Percentiles rank a stretch among this genome's conserved stretches.
Conservation (phyloP, 2,888 invertebrate genomes). For the Sphaeridia pumilis region DNA sequence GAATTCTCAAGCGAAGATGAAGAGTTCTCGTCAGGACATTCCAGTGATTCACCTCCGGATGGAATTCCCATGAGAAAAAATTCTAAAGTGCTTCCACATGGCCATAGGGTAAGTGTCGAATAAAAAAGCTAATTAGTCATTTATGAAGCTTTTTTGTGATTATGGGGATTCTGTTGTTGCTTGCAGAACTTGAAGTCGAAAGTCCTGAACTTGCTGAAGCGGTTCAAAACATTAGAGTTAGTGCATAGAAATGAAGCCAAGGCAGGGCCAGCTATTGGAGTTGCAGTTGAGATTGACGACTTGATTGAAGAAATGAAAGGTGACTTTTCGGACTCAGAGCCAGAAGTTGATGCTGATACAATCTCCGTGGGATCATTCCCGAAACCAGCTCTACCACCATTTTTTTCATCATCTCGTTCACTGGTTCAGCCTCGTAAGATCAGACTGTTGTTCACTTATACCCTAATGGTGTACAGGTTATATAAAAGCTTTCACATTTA, state of each 20-base stretch:
- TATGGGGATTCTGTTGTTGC: too few relatives aligned
- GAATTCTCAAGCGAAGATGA: constrained; percentile 36
- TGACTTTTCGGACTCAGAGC: constrained; percentile 48
- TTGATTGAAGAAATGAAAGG: constrained; percentile 89
- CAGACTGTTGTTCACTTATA: too few relatives aligned
- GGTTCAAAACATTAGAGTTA: constrained; percentile 88
- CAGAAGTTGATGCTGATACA: constrained; percentile 82
- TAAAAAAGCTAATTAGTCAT: too few relatives aligned
- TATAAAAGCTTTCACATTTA: too few relatives aligned
- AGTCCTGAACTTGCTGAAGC: constrained; percentile 83
- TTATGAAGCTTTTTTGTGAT: too few relatives aligned
- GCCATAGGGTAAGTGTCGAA: constrained; percentile 26
- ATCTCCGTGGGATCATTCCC: constrained; percentile 95
- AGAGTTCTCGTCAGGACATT: constrained; percentile 35
- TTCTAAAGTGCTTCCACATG: constrained; percentile 33
- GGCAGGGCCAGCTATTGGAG: constrained; percentile 44
- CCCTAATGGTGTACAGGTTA: too few relatives aligned
- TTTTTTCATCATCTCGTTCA: constrained; percentile 82
- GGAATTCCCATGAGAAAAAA: constrained; percentile 35
- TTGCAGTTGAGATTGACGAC: constrained; percentile 78
- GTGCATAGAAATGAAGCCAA: constrained; percentile 41
- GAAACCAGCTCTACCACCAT: constrained; percentile 87
- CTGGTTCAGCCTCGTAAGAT: constrained; percentile 46
- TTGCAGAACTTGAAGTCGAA: constrained; percentile 93
- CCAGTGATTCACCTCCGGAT: constrained; percentile 34